Evolutionary conservation across 2,113 vertebrate species (phyloP).

Genomic region (Probosciger aterrimus): DNA sequence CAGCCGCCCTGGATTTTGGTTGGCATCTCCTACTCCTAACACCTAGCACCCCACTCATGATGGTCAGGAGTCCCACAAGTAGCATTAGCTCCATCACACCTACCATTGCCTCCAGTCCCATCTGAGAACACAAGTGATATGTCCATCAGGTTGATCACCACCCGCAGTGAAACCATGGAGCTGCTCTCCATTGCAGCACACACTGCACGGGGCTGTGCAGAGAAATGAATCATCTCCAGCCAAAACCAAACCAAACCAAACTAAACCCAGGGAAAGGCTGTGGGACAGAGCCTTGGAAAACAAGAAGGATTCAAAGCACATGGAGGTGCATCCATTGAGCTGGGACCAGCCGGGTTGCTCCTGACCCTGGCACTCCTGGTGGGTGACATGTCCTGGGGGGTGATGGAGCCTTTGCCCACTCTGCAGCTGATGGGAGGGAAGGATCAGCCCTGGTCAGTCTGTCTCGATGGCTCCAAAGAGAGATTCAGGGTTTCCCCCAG

Average conservation of each 20-base stretch:
- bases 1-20: background rate
- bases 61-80: background rate
- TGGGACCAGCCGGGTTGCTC: background rate
- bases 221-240: background rate
- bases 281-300: background rate
- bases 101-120: background rate
- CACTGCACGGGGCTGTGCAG: background rate
- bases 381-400: background rate
- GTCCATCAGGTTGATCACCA: background rate
- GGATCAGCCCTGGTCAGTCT: background rate
- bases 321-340: background rate
- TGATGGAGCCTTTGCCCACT: fast-evolving
- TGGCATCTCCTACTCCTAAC: background rate
- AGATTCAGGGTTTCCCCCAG: background rate
- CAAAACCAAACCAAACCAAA: conserved; percentile 6
- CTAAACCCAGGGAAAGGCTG: background rate
- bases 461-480: background rate
- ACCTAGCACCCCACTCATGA: background rate
- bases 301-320: background rate
- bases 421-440: background rate
- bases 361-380: background rate
- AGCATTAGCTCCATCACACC: background rate
- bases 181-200: background rate
- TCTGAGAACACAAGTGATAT: background rate
- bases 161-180: background rate